Evolutionary conservation across 2,797 vertebrate genomes (phyloP).

Genomic region (Anguilla marmorata): DNA sequence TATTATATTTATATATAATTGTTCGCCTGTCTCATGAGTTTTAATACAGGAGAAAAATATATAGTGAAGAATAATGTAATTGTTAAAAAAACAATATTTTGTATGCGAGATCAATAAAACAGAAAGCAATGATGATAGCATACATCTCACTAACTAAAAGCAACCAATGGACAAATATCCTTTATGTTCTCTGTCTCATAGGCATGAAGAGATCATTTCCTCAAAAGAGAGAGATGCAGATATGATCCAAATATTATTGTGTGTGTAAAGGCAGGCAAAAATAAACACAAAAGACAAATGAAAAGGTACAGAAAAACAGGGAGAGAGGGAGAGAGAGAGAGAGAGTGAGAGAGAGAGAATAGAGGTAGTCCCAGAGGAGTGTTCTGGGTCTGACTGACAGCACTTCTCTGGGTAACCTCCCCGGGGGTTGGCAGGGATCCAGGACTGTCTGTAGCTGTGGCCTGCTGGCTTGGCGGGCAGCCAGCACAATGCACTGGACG

Average conservation of each 20-base stretch:
- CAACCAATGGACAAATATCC: background rate
- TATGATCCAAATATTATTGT: background rate
- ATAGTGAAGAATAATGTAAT: background rate
- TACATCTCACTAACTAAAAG: background rate
- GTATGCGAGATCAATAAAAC: background rate
- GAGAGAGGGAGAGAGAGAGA: background rate
- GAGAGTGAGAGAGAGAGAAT: background rate
- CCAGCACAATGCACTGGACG: slow-evolving; percentile 26
- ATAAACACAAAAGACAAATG: background rate
- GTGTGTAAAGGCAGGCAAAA: background rate
- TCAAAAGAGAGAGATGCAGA: background rate
- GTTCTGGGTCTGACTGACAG: slow-evolving; percentile 26
- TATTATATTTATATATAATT: background rate
- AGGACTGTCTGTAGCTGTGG: slow-evolving; percentile 37
- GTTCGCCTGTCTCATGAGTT: background rate
- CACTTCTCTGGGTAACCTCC: slow-evolving; percentile 30
- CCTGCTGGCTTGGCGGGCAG: slow-evolving; percentile 39
- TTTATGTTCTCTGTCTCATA: background rate
- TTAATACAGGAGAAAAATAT: background rate
- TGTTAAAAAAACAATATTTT: background rate
- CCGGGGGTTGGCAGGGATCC: slow-evolving; percentile 40
- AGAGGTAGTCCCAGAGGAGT: background rate
- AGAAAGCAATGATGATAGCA: background rate
- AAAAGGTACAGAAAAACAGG: background rate
- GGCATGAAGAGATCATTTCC: background rate